Conservation (phyloP, 2,113 vertebrate genomes). For the Plecotus auritus region DNA sequence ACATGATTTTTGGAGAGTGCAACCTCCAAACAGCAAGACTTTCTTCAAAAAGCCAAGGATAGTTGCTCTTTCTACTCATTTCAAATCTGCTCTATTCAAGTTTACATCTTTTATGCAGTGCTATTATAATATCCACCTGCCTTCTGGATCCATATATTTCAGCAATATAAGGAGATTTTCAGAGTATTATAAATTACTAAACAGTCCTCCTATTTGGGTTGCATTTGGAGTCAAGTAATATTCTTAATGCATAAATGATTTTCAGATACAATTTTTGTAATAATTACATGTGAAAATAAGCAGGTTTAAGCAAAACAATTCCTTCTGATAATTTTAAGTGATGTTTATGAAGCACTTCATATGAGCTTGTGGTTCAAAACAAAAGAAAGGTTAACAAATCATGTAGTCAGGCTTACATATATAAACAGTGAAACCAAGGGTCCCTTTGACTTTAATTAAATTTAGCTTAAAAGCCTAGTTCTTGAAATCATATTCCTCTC, state of each 20-base stretch:
- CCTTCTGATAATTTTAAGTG: conserved; percentile 37
- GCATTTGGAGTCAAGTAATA: conserved; percentile 51
- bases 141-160: conserved; percentile 71
- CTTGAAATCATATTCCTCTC: neutral
- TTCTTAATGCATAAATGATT: conserved; percentile 45
- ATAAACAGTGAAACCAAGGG: neutral
- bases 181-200: conserved; percentile 63
- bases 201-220: conserved; percentile 69
- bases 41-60: conserved; percentile 64
- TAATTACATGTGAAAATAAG: conserved; percentile 61
- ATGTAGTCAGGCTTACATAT: neutral
- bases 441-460: neutral
- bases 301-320: conserved; percentile 50
- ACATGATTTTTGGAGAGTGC: conserved; percentile 23
- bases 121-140: conserved; percentile 71
- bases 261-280: conserved; percentile 21
- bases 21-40: conserved; percentile 52
- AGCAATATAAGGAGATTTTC: conserved; percentile 73
- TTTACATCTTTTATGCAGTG: conserved; percentile 75
- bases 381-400: conserved; percentile 14
- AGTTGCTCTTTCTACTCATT: conserved; percentile 61
- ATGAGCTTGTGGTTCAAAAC: neutral
- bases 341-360: conserved; percentile 42
- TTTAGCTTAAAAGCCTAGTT: neutral
- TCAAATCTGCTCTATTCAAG: conserved; percentile 70